Conservation (phyloP, 2,888 invertebrate species). For the Drosophila austrosaltans region DNA sequence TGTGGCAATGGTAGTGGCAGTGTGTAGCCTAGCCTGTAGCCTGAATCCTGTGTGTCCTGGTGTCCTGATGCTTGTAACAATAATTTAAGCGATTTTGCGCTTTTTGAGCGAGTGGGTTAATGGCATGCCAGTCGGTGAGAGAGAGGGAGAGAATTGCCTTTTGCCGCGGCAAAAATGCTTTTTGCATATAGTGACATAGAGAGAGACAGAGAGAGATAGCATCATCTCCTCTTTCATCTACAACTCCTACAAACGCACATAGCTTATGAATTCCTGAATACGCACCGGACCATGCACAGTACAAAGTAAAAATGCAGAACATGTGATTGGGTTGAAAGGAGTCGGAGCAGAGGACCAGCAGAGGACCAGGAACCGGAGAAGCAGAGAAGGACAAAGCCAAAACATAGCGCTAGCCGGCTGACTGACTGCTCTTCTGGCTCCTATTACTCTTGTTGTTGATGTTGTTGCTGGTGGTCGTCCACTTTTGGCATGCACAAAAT, state of each 20-base stretch:
- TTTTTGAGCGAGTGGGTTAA: slow-evolving; percentile 66
- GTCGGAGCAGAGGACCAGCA: no score
- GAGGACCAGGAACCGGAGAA: no score
- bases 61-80: slow-evolving; percentile 60
- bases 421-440: background rate
- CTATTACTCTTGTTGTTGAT: slow-evolving; percentile 13
- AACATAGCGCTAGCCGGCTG: background rate
- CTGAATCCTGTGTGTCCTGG: slow-evolving; percentile 21
- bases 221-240: slow-evolving; percentile 4
- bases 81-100: slow-evolving; percentile 70
- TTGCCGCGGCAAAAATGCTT: slow-evolving; percentile 64
- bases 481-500: slow-evolving; percentile 15
- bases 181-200: slow-evolving; percentile 38
- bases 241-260: slow-evolving; percentile 55
- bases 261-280: slow-evolving; percentile 68
- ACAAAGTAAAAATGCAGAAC: slow-evolving; percentile 66
- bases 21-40: slow-evolving; percentile 31
- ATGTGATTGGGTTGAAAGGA: slow-evolving; percentile 47
- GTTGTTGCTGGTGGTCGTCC: slow-evolving; percentile 17
- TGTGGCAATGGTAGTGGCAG: slow-evolving; percentile 12
- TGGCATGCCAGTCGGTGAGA: slow-evolving; percentile 49
- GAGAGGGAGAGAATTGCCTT: slow-evolving; percentile 42
- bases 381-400: slow-evolving; percentile 1
- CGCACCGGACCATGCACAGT: slow-evolving; percentile 38
- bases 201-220: background rate